A percentile compares a stretch with the other conserved stretches of the same genome.
phyloP scores from a whole-genome alignment of 2,113 vertebrate genomes.

The Tonatia bakeri region DNA sequence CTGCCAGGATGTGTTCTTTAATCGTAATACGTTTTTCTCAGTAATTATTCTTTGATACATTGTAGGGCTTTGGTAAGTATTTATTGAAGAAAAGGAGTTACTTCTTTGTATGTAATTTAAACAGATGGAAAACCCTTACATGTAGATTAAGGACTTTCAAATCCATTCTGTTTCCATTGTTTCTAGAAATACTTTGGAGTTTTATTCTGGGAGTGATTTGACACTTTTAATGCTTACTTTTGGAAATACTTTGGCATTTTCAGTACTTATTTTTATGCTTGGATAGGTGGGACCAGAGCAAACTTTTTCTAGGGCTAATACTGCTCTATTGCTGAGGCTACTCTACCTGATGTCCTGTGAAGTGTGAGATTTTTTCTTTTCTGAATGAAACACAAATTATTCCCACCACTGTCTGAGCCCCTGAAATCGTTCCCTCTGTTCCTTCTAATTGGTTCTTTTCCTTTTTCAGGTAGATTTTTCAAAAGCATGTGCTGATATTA shows the following conservation, averaged over 20 bases:
- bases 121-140: neutral
- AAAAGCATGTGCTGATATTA: neutral
- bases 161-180: neutral
- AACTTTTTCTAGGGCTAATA: neutral
- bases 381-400: neutral
- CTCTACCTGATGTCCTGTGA: neutral
- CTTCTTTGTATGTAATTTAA: slow-evolving; percentile 1
- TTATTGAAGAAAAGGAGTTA: slow-evolving; percentile 14
- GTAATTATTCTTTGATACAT: neutral
- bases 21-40: neutral
- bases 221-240: neutral
- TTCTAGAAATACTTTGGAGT: slow-evolving; percentile 23
- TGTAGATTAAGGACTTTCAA: neutral
- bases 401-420: neutral
- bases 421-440: neutral
- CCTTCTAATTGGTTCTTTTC: neutral
- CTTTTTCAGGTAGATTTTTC: neutral
- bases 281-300: neutral
- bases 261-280: neutral
- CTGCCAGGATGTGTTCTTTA: no score
- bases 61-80: slow-evolving; percentile 5
- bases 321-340: neutral
- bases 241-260: neutral
- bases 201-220: neutral
- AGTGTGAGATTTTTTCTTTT: neutral